Evolutionary conservation across 1,140 invertebrate species (phyloP), one percentile per base, ranked within the genome.

Genomic region (Berghia stephanieae): DNA sequence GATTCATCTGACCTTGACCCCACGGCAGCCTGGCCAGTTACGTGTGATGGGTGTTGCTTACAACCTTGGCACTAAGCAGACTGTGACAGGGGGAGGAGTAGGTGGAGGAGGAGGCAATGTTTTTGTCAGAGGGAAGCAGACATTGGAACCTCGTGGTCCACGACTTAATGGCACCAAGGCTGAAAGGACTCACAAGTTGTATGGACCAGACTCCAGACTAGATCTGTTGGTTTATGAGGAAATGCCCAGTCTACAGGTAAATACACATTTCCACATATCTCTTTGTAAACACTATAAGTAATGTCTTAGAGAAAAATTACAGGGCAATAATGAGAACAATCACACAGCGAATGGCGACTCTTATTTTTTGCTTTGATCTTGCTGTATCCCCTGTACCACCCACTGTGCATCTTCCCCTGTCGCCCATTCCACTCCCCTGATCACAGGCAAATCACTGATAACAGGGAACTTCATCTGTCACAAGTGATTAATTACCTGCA

Each of bases 121-220:
- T 27, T 82, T 78, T 74, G 85, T 89, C 4, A 78, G 87, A 43
- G 90, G 90, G 5, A 90, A 90, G 75, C 89, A 90, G 81, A 82
- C 78, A 44, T 81, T 91, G 44, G 87, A 88, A 68, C 87, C 90
- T 3, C 87, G 87, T 82, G 90, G 90, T 6, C 88, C 88, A 4
- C 68, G 90, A 43, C 81, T 91, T 10, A 91, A 91, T 77, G 86
- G 79, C 72, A 88, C 84, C 63, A 87, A 89, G 63, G 86, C 87
- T 68, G 89, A 91, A 70, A 88, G 87, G 67, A 82, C 83, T 10
- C 84, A 82, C 40, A 88, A 88, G 75, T 75, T 86, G 66, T 91
- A 91, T 77, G 90, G 89, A 21, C 84, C 86, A 67, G 91, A 91
- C 80, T 79, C 88, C 55, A 79, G 90, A 43, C 84, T 91, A 40